Evolutionary conservation across 2,888 invertebrate species (phyloP).

Genomic region (Drosophila rubida): DNA sequence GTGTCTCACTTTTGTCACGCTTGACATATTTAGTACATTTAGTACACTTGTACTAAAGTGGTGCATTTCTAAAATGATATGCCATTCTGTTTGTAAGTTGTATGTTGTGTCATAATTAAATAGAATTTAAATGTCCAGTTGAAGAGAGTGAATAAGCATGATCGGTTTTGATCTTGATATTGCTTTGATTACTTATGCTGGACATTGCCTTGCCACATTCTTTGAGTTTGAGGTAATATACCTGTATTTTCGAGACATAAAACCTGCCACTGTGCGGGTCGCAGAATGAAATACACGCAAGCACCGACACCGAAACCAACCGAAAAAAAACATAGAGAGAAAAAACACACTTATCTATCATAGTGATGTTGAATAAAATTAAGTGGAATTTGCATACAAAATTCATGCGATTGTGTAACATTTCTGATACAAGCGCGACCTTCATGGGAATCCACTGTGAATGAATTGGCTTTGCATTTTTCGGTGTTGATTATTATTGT

Average conservation of each 20-base stretch:
- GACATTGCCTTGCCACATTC: background rate
- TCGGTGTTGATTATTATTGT: background rate
- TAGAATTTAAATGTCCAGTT: background rate
- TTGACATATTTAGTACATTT: too few relatives aligned
- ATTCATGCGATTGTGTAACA: slow-evolving; percentile 39
- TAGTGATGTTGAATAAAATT: slow-evolving; percentile 22
- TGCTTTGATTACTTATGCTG: background rate
- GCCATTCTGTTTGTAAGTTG: too few relatives aligned
- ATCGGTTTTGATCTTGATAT: background rate
- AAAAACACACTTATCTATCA: background rate
- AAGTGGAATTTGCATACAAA: slow-evolving; percentile 63
- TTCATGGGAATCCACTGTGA: slow-evolving; percentile 63
- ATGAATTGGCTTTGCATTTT: slow-evolving; percentile 18
- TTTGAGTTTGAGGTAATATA: background rate
- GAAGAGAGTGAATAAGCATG: too few relatives aligned
- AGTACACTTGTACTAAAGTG: too few relatives aligned
- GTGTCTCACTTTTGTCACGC: too few relatives aligned
- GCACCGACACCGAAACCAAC: background rate
- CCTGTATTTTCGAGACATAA: slow-evolving; percentile 17
- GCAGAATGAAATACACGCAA: background rate
- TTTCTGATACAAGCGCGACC: slow-evolving; percentile 59
- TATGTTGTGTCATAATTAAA: too few relatives aligned
- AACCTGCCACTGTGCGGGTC: background rate
- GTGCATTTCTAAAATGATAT: too few relatives aligned
- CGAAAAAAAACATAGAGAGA: background rate